A percentile compares a stretch with the other conserved stretches of the same genome.
phyloP scores from a whole-genome alignment of 2,888 invertebrate species.

The Fissipunctia ypsillon region DNA sequence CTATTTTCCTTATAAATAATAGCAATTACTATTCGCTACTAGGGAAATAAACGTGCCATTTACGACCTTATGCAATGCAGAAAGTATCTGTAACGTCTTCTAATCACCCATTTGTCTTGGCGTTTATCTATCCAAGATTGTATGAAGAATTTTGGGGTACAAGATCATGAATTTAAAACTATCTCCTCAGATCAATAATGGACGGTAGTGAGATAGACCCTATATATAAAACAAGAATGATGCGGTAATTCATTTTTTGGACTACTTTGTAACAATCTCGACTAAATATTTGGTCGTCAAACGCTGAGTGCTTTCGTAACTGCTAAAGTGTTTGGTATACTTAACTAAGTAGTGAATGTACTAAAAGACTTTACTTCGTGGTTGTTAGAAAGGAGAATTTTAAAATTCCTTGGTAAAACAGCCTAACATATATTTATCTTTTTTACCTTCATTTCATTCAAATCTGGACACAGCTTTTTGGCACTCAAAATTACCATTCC shows the following conservation, averaged over 20 bases:
- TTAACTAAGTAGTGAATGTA: constrained; percentile 53
- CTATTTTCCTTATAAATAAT: constrained; percentile 37
- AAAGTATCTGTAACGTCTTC: constrained; percentile 23
- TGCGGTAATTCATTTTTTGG: constrained; percentile 42
- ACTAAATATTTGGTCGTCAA: constrained; percentile 55
- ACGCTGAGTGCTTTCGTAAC: constrained; percentile 57
- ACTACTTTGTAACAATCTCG: constrained; percentile 52
- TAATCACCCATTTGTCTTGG: constrained; percentile 23
- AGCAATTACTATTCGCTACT: constrained; percentile 12
- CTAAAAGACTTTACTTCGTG: constrained; percentile 40
- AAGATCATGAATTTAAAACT: constrained; percentile 23
- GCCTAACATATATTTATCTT: constrained; percentile 3
- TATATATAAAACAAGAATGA: constrained; percentile 23
- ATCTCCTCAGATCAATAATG: constrained; percentile 17
- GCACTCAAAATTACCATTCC: too few species aligned
- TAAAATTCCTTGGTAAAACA: constrained; percentile 15
- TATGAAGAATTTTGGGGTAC: not conserved
- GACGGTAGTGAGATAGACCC: not conserved
- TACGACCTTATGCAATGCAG: constrained; percentile 1
- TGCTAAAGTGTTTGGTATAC: constrained; percentile 57
- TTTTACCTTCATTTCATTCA: constrained; percentile 7
- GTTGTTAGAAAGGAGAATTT: constrained; percentile 31
- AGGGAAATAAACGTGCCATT: constrained; percentile 25
- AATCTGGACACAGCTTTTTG: constrained; percentile 12
- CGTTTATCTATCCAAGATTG: not conserved